Base-by-base conservation (phyloP, 2,113 vertebrate species). In the Notiomystis cincta region DNA sequence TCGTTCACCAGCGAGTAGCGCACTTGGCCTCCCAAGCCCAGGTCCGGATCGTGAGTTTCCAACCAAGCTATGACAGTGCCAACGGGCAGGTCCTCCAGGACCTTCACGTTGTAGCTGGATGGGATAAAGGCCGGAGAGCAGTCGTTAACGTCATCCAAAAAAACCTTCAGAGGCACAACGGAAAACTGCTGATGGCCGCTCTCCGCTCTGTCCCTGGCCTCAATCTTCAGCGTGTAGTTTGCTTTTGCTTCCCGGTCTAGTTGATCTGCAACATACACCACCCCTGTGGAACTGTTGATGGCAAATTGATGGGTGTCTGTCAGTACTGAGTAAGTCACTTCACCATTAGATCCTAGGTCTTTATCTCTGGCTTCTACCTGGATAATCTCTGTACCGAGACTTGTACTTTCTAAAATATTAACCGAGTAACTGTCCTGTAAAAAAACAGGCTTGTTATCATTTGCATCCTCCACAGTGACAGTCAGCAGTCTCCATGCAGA, bases 21-120 rank as follows among this genome's bases (percentile, higher is more conserved):
- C 13, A 99, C 99, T 90, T 99, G 99, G 30, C 99, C 99, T 28
- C 99, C 99, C 24, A 99, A 93, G 18, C 99, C 99, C 6, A 99
- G 97, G 94, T 99, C 99, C 15, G 99, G 99, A 92, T 99, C 99
- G 0, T 99, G 98, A 24, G 99, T 99, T 95, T 99, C 99, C 82
- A 99, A 92, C 99, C 99, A 99, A 69, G 99, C 98, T 40, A 99
- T 98, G 60, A 99, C 98, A 3, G 99, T 99, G 76, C 99, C 99
- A 20, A 99, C 94, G 0, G 99, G 99, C 12, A 99, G 98, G 95
- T 99, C 99, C 97, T 99, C 99, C 8, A 99, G 98, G 37, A 98
- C 98, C 65, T 99, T 98, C 61, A 99, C 98, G 0, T 97, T 99
- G 69, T 99, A 99, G 62, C 98, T 98, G 57, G 96, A 98, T 2